Base-by-base conservation (phyloP, 2,797 vertebrate genomes). In the Champsocephalus gunnari region DNA sequence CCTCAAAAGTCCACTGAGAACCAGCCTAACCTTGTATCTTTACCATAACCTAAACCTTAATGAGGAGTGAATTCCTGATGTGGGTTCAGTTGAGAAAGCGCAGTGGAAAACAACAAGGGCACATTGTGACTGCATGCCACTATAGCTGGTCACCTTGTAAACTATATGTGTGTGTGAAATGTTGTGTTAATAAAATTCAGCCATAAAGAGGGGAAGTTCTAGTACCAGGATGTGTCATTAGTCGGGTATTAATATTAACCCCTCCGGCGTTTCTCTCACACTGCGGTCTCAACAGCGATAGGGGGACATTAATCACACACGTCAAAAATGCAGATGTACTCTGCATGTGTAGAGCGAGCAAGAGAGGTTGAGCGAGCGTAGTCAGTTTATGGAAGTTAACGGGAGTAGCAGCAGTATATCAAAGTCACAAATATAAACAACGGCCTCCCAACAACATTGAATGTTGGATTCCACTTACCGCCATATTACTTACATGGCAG, bases 191-290 rank as follows among this genome's bases (percentile, higher is more conserved):
- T 28, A 28, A 28, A 28, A 28, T 28, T 28, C 28, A 28, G 28
- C 28, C 28, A 28, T 28, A 28, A 28, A 28, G 58, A 69, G 5
- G 24, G 9, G 49, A 60, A n/a, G 56, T 21, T 10, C 47, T 56
- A 9, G 2, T 12, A 51, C 44, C 60, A 71, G 45, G 28, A 5
- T 28, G 28, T 28, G 28, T 28, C 28, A 28, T 28, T 17, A 57
- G 59, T 48, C 28, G 16, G 1, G 62, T 82, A 60, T 75, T 54
- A 47, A 85, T 86, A 89, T 84, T 83, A 88, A 85, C 82, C 83
- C 87, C 80, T 86, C 60, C 79, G 87, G 89, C 69, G 1, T 82
- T 87, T 86, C 62, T 13, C 41, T 9, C 16, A 13, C 34, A 50
- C 41, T 43, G 63, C 50, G 64, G 50, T 66, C 50, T 44, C 38